Conservation (phyloP, 64 coral and sea anemone genomes). For the Hydrozoanthus tunicans region DNA sequence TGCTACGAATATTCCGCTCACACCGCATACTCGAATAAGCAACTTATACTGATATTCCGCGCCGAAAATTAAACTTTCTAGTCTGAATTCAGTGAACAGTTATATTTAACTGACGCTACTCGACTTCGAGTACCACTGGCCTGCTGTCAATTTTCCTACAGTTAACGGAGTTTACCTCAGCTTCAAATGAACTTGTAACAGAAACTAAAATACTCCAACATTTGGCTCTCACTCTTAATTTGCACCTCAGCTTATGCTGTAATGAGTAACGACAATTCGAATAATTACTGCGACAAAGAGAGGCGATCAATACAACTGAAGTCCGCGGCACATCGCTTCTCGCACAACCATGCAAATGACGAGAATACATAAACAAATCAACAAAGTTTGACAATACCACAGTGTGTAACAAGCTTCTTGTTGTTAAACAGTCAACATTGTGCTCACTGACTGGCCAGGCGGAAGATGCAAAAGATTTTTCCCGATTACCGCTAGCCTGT, state of each 20-base stretch:
- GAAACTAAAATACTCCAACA: neutral
- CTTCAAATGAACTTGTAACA: neutral
- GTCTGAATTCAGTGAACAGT: neutral
- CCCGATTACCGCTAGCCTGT: neutral
- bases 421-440: conserved; percentile 37
- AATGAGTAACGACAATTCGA: neutral
- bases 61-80: neutral
- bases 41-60: neutral
- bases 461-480: conserved; percentile 57
- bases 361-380: conserved; percentile 34
- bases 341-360: conserved; percentile 10
- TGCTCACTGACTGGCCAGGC: conserved; percentile 3
- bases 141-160: neutral
- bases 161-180: neutral
- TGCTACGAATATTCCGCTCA: too few relatives aligned
- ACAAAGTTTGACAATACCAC: conserved; percentile 29
- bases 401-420: conserved; percentile 22
- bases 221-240: conserved; percentile 26
- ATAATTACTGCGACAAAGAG: neutral
- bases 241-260: conserved; percentile 41
- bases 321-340: neutral
- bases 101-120: neutral
- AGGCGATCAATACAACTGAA: neutral
- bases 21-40: neutral
- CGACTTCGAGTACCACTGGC: neutral